Conservation (phyloP, 2,797 vertebrate species). For the Mormyrops boulengeri region DNA sequence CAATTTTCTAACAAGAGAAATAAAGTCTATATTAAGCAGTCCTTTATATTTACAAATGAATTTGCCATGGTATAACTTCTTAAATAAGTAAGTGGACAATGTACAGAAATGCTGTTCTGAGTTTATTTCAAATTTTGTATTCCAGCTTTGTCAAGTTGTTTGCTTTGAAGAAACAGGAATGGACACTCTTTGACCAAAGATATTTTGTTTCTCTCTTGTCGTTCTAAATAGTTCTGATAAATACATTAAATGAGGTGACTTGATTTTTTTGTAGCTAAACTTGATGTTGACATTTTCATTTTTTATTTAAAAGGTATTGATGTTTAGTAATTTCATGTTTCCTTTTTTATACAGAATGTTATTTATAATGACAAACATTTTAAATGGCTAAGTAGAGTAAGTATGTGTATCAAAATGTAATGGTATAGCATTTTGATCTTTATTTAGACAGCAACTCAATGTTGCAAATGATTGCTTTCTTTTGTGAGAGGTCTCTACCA, state of each 20-base stretch:
- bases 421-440: no score
- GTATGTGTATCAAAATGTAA: neutral
- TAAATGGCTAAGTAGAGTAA: neutral
- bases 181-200: neutral
- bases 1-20: neutral
- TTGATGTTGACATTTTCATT: neutral
- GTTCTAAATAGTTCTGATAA: neutral
- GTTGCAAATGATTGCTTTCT: neutral
- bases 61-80: neutral
- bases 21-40: neutral
- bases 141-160: neutral
- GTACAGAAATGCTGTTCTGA: neutral
- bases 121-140: neutral
- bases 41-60: neutral
- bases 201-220: neutral
- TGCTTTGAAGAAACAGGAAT: neutral
- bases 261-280: neutral
- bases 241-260: neutral
- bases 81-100: neutral
- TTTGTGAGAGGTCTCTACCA: neutral
- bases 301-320: neutral
- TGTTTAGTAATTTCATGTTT: neutral
- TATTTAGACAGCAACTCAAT: neutral
- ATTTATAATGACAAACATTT: constrained; percentile 3
- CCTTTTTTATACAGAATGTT: neutral